Evolutionary conservation across 2,888 invertebrate genomes (phyloP), one percentile per base, ranked within the genome.

Genomic region (Dinocampus coccinellae): DNA sequence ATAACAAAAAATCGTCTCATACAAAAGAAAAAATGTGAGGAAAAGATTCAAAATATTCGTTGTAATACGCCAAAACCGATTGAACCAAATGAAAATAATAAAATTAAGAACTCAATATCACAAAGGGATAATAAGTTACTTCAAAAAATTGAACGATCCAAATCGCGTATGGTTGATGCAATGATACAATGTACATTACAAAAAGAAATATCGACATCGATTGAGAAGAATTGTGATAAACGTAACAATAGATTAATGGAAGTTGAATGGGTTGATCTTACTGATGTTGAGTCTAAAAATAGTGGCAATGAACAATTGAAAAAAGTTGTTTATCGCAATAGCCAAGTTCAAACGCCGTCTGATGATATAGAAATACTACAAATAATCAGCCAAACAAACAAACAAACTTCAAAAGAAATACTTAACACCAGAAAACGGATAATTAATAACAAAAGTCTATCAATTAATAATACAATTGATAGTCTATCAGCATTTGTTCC

Each of bases 401-500:
- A 10, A 16, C 68, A 4, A 66, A 47, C n/a, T 47, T 16, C 7
- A 47, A 16, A 4, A 7, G 16, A 47, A 47, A 20, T 16, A 7
- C 47, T 7, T 9, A 3, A 0, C 16, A 4, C 6, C 47, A 0
- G n/a, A n/a, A n/a, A n/a, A 47, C 16, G 16, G 3, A 16, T 9
- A 16, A 47, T 16, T 16, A n/a, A 47, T 4, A 47, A 47, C 7
- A 20, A 47, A 20, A n/a, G 7, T 16, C 7, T 16, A 20, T 20
- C 72, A 1, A 55, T 69, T 9, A 68, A 1, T 26, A n/a, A 74
- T 24, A 58, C 58, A 33, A 34, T 39, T 11, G 29, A 52, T 9
- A 57, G 60, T 67, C 67, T 61, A 7, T 86, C 87, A 2, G 86
- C 86, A 3, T 86, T 87, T 65, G 86, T 82, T 4, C 83, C 86